Percentiles rank a stretch among this genome's conserved stretches.
Evolutionary conservation across 2,113 vertebrate genomes (phyloP).

Genomic region (Nothoprocta pentlandii): DNA sequence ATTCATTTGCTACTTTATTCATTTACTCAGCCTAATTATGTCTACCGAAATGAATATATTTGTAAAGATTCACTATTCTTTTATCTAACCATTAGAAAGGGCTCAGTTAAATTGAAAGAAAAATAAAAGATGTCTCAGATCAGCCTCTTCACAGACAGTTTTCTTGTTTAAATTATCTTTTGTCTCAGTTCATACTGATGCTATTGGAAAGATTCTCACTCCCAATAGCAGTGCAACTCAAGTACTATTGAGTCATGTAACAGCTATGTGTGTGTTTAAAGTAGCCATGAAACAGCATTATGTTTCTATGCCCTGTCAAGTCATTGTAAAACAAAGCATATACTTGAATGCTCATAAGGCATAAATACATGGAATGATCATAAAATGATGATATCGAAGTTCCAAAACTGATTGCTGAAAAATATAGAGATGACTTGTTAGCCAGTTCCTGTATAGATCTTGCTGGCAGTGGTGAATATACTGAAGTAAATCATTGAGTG

Average conservation of each 20-base stretch:
- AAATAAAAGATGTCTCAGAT: not conserved
- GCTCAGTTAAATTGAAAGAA: slow-evolving; percentile 47
- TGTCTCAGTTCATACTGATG: not conserved
- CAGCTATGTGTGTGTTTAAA: not conserved
- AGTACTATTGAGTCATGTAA: not conserved
- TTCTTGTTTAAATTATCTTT: not conserved
- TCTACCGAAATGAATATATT: slow-evolving; percentile 32
- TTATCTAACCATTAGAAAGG: slow-evolving; percentile 8
- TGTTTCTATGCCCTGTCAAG: not conserved
- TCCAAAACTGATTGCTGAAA: not conserved
- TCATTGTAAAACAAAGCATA: not conserved
- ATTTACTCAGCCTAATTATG: slow-evolving; percentile 46
- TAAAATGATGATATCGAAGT: not conserved
- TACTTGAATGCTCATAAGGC: not conserved
- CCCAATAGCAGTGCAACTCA: not conserved
- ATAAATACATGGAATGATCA: not conserved
- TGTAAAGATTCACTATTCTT: slow-evolving; percentile 25
- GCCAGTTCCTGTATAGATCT: not conserved
- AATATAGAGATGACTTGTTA: not conserved
- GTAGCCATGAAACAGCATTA: not conserved
- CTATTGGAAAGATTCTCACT: not conserved
- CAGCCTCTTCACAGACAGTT: not conserved
- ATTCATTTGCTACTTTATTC: slow-evolving; percentile 50
- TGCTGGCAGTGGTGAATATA: not conserved
- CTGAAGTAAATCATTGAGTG: not conserved